phyloP scores from a whole-genome alignment of 2,797 vertebrate species.

The Tarsius wallacei region DNA sequence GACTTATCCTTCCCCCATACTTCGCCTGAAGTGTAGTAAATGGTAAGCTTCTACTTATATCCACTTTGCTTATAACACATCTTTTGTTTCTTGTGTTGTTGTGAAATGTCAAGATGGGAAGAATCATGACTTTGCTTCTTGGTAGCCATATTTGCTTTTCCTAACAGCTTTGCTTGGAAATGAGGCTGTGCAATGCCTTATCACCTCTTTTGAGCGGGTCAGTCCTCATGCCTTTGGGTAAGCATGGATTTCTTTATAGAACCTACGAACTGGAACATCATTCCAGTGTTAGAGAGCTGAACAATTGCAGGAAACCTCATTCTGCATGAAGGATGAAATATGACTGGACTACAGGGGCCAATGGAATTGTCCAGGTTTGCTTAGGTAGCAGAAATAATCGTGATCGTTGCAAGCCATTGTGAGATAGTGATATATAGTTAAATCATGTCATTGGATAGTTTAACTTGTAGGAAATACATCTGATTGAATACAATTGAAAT shows the following conservation, averaged over 20 bases:
- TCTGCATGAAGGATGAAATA: not conserved
- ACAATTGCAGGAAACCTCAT: not conserved
- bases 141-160: not conserved
- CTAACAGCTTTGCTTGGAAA: not conserved
- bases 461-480: not conserved
- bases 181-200: not conserved
- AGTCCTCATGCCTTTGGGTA: not conserved
- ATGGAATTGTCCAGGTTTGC: not conserved
- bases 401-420: not conserved
- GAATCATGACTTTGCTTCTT: not conserved
- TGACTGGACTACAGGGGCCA: not conserved
- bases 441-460: not conserved
- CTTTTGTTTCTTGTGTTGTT: not conserved
- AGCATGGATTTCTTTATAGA: not conserved
- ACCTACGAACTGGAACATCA: too few species aligned
- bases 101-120: not conserved
- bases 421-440: not conserved
- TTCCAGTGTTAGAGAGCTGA: not conserved
- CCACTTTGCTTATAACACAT: not conserved
- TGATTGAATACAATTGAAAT: not conserved
- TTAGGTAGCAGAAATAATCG: not conserved
- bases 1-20: not conserved
- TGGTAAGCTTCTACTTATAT: not conserved
- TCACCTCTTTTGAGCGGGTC: not conserved
- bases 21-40: not conserved